Conservation (phyloP, 2,113 vertebrate genomes). For the Scytalopus superciliaris region DNA sequence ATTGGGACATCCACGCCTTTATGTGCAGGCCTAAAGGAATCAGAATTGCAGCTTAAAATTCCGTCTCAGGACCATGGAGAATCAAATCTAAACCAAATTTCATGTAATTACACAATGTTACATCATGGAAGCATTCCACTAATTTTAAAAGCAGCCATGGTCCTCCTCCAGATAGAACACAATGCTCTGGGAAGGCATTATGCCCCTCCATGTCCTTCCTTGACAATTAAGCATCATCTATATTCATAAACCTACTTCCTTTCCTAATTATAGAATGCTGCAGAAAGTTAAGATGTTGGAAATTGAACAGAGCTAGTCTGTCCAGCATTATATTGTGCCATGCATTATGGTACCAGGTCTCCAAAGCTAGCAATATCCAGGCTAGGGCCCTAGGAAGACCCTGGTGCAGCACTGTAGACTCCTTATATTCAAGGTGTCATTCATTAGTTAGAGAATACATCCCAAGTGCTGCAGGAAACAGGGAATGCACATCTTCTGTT, state of each 20-base stretch:
- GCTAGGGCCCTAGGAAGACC: neutral
- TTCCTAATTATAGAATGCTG: neutral
- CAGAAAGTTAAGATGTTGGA: neutral
- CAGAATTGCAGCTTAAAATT: neutral
- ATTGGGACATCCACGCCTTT: neutral
- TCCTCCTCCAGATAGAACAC: neutral
- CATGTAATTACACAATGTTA: neutral
- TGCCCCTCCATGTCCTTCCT: neutral
- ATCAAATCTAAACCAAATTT: neutral
- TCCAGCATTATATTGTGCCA: neutral
- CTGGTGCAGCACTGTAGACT: neutral
- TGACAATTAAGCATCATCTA: neutral
- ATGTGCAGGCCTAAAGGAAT: neutral
- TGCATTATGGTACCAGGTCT: neutral
- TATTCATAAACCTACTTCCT: neutral
- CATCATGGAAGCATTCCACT: neutral
- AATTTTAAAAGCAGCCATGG: neutral
- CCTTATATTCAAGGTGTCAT: neutral
- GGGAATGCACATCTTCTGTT: neutral
- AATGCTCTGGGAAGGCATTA: neutral
- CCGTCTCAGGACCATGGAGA: neutral
- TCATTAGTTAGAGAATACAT: neutral
- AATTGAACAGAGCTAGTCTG: neutral
- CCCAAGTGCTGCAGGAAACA: neutral
- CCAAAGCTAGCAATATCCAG: neutral